Percentiles rank a stretch among this genome's conserved stretches.
Evolutionary conservation across 2,888 invertebrate species (phyloP).

Genomic region (Caenorhabditis sp.): DNA sequence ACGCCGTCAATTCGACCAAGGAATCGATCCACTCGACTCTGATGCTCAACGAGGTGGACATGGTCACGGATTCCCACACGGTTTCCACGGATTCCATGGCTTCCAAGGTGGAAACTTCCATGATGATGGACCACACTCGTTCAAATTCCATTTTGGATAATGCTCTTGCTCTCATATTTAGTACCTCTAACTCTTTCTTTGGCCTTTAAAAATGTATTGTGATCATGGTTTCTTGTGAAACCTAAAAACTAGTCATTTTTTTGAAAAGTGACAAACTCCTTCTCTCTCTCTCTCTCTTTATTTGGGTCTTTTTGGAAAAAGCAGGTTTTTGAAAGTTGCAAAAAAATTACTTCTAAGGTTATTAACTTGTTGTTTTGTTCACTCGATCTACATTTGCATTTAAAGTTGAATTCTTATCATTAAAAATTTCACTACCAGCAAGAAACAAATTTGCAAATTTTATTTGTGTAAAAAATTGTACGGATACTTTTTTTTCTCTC

Average conservation of each 20-base stretch:
- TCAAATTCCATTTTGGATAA: constrained; percentile 66
- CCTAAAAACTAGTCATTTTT: background rate
- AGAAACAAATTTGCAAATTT: background rate
- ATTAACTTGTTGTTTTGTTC: background rate
- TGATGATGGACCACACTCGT: constrained; percentile 53
- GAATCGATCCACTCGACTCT: constrained; percentile 95
- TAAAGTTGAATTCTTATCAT: background rate
- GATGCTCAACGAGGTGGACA: constrained; percentile 75
- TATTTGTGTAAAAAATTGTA: background rate
- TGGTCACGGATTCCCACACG: constrained; percentile 46
- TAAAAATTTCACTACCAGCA: background rate
- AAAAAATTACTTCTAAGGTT: background rate
- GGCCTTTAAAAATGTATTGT: constrained; percentile 2
- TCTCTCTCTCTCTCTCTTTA: constrained; percentile 3
- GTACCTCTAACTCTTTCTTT: background rate
- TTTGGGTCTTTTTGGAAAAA: constrained; percentile 23
- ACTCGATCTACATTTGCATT: background rate
- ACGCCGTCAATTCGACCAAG: constrained; percentile 89
- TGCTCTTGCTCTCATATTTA: background rate
- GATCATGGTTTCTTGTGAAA: constrained; percentile 7
- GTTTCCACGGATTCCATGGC: constrained; percentile 64
- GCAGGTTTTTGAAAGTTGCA: constrained; percentile 16
- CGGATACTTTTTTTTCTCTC: background rate
- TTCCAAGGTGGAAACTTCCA: constrained; percentile 62
- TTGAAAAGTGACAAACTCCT: background rate